Percentiles rank a stretch among this genome's conserved stretches.
Conservation (phyloP, 2,113 vertebrate genomes). For the Axis porcinus region DNA sequence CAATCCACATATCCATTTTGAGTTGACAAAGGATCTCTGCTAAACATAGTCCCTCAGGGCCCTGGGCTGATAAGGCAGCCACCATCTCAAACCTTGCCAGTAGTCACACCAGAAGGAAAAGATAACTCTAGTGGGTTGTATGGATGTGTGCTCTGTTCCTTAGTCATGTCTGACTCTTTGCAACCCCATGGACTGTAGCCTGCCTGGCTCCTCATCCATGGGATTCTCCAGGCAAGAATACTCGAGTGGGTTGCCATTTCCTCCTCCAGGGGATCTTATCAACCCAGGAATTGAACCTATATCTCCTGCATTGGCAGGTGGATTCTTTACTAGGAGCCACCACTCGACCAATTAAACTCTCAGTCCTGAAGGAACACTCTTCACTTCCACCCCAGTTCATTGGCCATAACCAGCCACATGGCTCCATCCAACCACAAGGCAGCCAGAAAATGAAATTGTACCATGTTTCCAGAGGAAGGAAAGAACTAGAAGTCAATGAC, state of each 20-base stretch:
- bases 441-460: neutral
- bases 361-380: neutral
- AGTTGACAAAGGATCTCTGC: neutral
- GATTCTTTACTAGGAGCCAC: neutral
- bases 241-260: neutral
- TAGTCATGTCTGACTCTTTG: neutral
- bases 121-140: neutral
- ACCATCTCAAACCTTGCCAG: neutral
- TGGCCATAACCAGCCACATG: neutral
- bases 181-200: neutral
- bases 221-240: neutral
- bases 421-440: neutral
- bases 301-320: neutral
- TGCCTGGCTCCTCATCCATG: neutral
- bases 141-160: neutral
- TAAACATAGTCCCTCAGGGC: neutral
- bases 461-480: neutral
- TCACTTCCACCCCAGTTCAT: neutral
- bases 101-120: neutral
- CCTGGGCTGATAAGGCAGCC: neutral
- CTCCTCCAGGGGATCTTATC: neutral
- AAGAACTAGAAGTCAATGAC: neutral
- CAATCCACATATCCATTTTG: neutral
- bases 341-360: neutral
- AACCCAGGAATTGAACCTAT: neutral